Conservation (phyloP, 2,113 vertebrate genomes). For the Spizaetus ornatus region DNA sequence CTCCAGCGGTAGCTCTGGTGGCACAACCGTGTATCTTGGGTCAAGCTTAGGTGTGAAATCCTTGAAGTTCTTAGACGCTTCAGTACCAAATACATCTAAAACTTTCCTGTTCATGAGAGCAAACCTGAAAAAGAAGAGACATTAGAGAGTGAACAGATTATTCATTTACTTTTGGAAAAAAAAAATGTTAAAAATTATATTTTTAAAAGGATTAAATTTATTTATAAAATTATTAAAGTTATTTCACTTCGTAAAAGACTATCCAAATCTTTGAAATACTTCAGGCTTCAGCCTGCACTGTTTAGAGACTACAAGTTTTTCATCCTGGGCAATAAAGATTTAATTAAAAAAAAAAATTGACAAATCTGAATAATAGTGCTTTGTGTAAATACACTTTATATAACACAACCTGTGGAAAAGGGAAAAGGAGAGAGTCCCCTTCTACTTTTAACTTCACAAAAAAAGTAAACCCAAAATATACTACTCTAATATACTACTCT, state of each 20-base stretch:
- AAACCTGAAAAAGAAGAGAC: conserved; percentile 78
- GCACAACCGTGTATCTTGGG: conserved; percentile 77
- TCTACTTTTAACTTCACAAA: background rate
- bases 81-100: conserved; percentile 91
- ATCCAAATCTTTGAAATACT: background rate
- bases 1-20: conserved; percentile 74
- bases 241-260: background rate
- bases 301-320: background rate
- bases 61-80: conserved; percentile 88
- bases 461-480: background rate
- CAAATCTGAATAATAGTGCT: background rate
- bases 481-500: background rate
- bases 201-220: background rate
- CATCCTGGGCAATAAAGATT: background rate
- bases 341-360: background rate
- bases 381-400: background rate
- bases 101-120: conserved; percentile 89
- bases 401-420: background rate
- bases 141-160: background rate
- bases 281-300: background rate
- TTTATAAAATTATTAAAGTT: background rate
- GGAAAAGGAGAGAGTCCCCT: background rate
- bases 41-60: conserved; percentile 88
- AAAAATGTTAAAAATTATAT: background rate
- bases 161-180: background rate